Evolutionary conservation across 2,113 vertebrate species (phyloP), one percentile per base, ranked within the genome.

Genomic region (Percina caprodes): DNA sequence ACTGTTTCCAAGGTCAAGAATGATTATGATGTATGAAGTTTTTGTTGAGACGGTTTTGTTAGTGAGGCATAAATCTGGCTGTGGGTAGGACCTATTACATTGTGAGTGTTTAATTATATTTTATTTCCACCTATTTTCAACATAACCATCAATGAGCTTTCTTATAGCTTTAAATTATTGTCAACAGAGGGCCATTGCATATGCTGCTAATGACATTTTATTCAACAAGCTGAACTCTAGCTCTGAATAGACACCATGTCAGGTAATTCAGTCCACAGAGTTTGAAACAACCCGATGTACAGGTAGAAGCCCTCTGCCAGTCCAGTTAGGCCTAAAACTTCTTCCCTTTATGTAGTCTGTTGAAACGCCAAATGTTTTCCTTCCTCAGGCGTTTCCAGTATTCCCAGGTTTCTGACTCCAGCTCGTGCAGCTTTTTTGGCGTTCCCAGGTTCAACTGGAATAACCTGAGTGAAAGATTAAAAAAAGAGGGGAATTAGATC

Each of bases 351-450:
- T 93, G 93, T 42, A 98, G 77, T 79, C 12, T 96, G 93, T 99
- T 98, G 77, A 74, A 74, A 1, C 95, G 95, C 96, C 95, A 97
- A 0, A 96, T 97, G 86, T 96, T 96, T 55, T 96, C 95, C 82
- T 98, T 99, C 7, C 97, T 94, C 79, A 99, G 79, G 66, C 94
- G 92, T 26, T 94, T 95, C 96, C 96, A 98, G 8, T 99, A 99
- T 59, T 96, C 74, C 0, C 90, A 79, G 0, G 91, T 94, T 42
- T 97, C 80, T 0, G 96, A 80, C 33, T 97, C 95, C 77, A 98
- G 75, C 52, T 99, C 97, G 2, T 93, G 84, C 66, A 98, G 88
- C 67, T 92, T 96, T 89, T 94, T 95, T 1, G 95, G 92, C 0
- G 89, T 85, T 0, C 97, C 97, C 0, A 98, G 66, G 24, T 98